phyloP scores from a whole-genome alignment of 1,140 invertebrate species.

The Cryptotermes secundus region DNA sequence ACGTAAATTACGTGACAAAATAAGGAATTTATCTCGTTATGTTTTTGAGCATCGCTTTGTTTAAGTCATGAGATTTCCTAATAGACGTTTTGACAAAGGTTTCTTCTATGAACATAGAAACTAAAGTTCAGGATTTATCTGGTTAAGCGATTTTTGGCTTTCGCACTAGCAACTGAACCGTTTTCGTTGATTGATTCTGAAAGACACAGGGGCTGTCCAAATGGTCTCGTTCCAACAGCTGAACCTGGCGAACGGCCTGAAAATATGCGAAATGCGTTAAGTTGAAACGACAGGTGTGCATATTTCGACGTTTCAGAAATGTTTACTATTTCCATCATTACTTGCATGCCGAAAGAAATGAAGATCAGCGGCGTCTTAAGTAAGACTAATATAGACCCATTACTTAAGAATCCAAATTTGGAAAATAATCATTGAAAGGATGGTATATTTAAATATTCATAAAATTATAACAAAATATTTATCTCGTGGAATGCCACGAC shows the following conservation, averaged over 20 bases:
- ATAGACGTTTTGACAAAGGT: background rate
- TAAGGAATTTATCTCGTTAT: background rate
- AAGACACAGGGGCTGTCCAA: constrained; percentile 71
- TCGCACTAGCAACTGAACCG: constrained; percentile 41
- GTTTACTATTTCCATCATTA: background rate
- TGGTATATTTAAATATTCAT: background rate
- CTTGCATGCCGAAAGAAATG: too few species aligned
- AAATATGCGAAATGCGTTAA: background rate
- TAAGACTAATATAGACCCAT: background rate
- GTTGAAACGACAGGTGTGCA: background rate
- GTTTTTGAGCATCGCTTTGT: background rate
- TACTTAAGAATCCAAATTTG: background rate
- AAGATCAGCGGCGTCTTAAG: background rate
- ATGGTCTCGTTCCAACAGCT: constrained; percentile 62
- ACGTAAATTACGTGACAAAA: background rate
- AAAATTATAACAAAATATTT: background rate
- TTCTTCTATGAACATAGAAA: background rate
- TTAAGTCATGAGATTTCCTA: background rate
- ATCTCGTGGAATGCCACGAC: too few species aligned
- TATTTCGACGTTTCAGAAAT: background rate
- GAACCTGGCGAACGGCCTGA: constrained; percentile 29
- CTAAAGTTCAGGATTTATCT: constrained; percentile 13
- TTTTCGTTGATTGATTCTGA: constrained; percentile 52
- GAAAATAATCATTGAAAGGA: too few species aligned
- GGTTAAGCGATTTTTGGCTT: constrained; percentile 29